Conservation (phyloP, 2,113 vertebrate species). For the Amphiprion ocellaris region DNA sequence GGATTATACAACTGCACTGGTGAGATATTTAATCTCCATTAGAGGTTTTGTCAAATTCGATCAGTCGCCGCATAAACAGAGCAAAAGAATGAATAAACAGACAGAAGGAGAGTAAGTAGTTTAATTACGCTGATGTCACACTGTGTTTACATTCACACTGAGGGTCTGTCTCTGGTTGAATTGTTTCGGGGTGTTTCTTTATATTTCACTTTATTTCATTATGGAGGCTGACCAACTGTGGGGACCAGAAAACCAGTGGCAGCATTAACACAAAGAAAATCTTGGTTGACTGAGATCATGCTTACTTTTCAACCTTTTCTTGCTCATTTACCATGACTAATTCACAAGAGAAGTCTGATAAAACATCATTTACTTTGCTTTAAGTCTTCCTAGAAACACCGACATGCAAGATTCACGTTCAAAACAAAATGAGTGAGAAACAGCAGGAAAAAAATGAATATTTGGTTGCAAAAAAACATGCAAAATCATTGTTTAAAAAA, state of each 20-base stretch:
- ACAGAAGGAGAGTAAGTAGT: conserved; percentile 5
- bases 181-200: conserved; percentile 27
- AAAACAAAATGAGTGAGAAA: too few species aligned
- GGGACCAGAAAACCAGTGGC: neutral
- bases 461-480: too few species aligned
- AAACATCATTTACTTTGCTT: too few species aligned
- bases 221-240: neutral
- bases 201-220: neutral
- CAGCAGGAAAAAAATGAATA: too few species aligned
- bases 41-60: neutral
- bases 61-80: neutral
- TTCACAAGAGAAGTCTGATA: too few species aligned
- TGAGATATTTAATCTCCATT: neutral
- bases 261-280: too few species aligned
- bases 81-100: conserved; percentile 5
- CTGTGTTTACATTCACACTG: conserved; percentile 54
- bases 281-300: too few species aligned
- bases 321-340: too few species aligned
- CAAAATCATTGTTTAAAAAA: too few species aligned
- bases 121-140: conserved; percentile 34
- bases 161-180: conserved; percentile 19
- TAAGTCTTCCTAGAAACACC: too few species aligned
- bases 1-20: neutral
- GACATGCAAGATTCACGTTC: too few species aligned
- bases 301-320: too few species aligned